These are phyloP conservation scores for Lasioglossum oenotherae DNA, from an alignment of 2,888 invertebrate genomes.

Conservation along the genomic window DNA sequence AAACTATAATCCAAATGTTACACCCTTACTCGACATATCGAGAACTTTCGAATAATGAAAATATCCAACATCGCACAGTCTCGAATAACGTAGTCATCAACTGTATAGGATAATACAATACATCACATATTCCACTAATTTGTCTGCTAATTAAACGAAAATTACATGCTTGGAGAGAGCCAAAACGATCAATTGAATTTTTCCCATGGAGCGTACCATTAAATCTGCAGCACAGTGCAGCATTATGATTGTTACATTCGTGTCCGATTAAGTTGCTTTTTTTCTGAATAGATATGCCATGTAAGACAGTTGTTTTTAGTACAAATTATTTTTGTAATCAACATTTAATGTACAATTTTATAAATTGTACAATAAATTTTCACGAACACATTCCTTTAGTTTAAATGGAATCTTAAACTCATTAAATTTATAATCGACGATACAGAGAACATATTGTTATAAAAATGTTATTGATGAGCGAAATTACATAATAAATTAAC, in stretches of 20 bases:
- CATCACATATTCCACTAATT: constrained; percentile 40
- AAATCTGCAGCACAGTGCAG: constrained; percentile 11
- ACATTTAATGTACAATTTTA: constrained; percentile 37
- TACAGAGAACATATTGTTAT: background rate
- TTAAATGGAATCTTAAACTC: background rate
- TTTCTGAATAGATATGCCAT: background rate
- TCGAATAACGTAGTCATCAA: constrained; percentile 21
- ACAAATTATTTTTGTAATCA: constrained; percentile 38
- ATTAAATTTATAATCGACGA: background rate
- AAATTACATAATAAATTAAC: background rate
- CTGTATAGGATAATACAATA: constrained; percentile 34
- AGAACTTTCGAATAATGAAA: constrained; percentile 45
- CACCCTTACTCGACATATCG: constrained; percentile 15
- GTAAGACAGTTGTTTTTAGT: constrained; percentile 7
- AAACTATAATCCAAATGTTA: constrained; percentile 46
- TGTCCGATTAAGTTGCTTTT: background rate
- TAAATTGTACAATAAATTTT: constrained; percentile 26
- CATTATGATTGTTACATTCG: background rate
- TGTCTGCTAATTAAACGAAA: constrained; percentile 14
- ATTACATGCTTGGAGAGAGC: constrained; percentile 29
- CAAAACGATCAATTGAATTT: constrained; percentile 48
- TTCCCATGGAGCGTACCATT: constrained; percentile 12
- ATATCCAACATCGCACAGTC: constrained; percentile 42
- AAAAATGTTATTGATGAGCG: background rate
- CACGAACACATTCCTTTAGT: background rate